Evolutionary conservation across 92 coral and sea anemone species (phyloP).

Genomic region (Meandrina meandrites): DNA sequence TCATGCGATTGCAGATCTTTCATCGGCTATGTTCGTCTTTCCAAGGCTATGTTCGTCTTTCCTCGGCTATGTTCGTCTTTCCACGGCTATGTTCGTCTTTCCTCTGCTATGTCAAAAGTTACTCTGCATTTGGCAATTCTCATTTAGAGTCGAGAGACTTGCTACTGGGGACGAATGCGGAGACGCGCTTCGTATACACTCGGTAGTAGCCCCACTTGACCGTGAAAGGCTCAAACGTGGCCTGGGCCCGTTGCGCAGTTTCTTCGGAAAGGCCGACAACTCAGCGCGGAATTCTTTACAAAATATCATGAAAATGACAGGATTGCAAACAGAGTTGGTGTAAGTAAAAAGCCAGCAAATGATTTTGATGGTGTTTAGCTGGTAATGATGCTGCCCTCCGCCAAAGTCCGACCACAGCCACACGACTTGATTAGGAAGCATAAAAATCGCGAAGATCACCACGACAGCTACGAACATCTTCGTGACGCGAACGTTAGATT

Average conservation of each 20-base stretch:
- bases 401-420: slow-evolving; percentile 94
- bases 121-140: background rate
- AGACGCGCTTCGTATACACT: background rate
- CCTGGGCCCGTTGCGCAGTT: background rate
- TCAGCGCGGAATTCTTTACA: slow-evolving; percentile 61
- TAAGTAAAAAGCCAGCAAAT: slow-evolving; percentile 90
- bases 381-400: slow-evolving; percentile 36
- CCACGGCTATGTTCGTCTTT: too few species aligned
- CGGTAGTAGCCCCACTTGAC: background rate
- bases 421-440: slow-evolving; percentile 82
- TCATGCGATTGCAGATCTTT: too few species aligned
- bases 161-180: background rate
- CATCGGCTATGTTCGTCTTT: too few species aligned
- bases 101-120: too few species aligned
- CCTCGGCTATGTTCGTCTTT: too few species aligned
- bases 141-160: slow-evolving; percentile 20
- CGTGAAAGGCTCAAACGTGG: slow-evolving; percentile 13
- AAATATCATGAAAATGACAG: slow-evolving; percentile 70
- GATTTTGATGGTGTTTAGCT: slow-evolving; percentile 59
- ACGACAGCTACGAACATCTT: slow-evolving; percentile 77
- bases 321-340: slow-evolving; percentile 79
- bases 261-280: slow-evolving; percentile 8
- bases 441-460: slow-evolving; percentile 72
- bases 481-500: slow-evolving; percentile 73
- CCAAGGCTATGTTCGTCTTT: too few species aligned